These are phyloP conservation scores for Petrocephalus zakoni DNA, from an alignment of 2,113 vertebrate species.

Conservation along the genomic window DNA sequence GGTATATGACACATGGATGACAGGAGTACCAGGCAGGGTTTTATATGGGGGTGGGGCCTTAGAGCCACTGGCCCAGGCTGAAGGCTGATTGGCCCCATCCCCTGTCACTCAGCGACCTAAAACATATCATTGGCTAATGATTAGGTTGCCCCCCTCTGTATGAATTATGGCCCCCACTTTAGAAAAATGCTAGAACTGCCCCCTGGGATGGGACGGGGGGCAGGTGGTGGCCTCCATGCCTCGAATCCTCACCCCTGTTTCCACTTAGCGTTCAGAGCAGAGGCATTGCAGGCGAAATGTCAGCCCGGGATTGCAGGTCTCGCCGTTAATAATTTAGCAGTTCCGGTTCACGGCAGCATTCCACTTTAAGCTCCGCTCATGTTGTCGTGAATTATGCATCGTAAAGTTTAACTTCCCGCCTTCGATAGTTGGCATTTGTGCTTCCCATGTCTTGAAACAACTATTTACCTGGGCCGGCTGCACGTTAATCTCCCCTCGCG, in stretches of 20 bases:
- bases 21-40: neutral
- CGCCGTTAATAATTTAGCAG: constrained; percentile 40
- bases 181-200: neutral
- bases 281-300: neutral
- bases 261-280: neutral
- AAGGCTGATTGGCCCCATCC: neutral
- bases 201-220: neutral
- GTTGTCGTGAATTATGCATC: constrained; percentile 45
- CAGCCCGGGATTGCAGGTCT: constrained; percentile 30
- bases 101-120: neutral
- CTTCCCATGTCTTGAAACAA: constrained; percentile 29
- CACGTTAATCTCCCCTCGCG: neutral
- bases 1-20: neutral
- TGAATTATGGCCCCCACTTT: neutral
- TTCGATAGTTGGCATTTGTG: constrained; percentile 36
- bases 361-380: constrained; percentile 36
- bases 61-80: neutral
- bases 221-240: neutral
- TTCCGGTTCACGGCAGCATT: constrained; percentile 24
- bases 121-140: neutral
- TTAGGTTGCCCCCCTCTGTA: neutral
- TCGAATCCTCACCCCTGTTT: neutral
- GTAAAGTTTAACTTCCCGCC: constrained; percentile 31
- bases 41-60: neutral
- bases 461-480: constrained; percentile 21